These are phyloP conservation scores for Sycobia sp. DNA, from an alignment of 1,140 invertebrate species.

Conservation along the genomic window DNA sequence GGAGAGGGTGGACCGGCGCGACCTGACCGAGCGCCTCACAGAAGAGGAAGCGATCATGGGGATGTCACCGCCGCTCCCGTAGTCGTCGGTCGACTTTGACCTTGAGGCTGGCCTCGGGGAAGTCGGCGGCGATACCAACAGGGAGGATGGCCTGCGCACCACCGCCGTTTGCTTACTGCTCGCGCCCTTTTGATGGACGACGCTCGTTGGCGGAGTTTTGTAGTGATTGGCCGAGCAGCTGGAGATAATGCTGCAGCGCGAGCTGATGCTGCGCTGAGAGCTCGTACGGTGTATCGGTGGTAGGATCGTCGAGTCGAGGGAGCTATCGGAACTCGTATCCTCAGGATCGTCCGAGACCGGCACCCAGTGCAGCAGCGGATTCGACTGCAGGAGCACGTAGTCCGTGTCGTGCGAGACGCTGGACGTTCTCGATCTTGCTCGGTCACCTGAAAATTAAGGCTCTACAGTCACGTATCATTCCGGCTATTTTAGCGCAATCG, in stretches of 20 bases:
- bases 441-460: slow-evolving; percentile 43
- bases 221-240: slow-evolving; percentile 35
- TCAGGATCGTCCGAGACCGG: slow-evolving; percentile 52
- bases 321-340: slow-evolving; percentile 50
- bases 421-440: slow-evolving; percentile 40
- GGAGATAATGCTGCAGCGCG: slow-evolving; percentile 44
- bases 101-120: slow-evolving; percentile 48
- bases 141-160: slow-evolving; percentile 39
- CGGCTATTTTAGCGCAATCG: too few relatives aligned
- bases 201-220: neutral
- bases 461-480: slow-evolving; percentile 7
- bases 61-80: slow-evolving; percentile 25
- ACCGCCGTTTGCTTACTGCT: slow-evolving; percentile 4
- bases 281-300: slow-evolving; percentile 45
- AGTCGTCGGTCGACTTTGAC: slow-evolving; percentile 51
- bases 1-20: slow-evolving; percentile 32
- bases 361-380: slow-evolving; percentile 63
- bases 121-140: slow-evolving; percentile 48
- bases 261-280: slow-evolving; percentile 54
- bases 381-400: slow-evolving; percentile 64
- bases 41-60: neutral
- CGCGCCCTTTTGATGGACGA: slow-evolving; percentile 17
- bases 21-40: slow-evolving; percentile 10
- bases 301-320: slow-evolving; percentile 44
- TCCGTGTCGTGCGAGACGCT: slow-evolving; percentile 58